Percentiles rank a stretch among this genome's conserved stretches.
phyloP scores from a whole-genome alignment of 2,113 vertebrate genomes.

The Anguilla japonica region DNA sequence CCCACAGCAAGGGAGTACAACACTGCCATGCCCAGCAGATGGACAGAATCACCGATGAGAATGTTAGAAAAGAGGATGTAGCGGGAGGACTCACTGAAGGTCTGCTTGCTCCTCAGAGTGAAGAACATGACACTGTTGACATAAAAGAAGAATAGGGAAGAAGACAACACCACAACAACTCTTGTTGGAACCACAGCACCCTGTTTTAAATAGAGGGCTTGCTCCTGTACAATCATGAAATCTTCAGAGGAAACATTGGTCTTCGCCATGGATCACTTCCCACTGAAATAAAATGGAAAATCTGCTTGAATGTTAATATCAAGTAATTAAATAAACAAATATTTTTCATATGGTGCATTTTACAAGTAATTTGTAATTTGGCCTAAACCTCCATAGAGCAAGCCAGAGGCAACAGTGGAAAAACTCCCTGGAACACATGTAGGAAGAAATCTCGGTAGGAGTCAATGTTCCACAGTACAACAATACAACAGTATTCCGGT shows the following conservation, averaged over 20 bases:
- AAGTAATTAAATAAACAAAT: too few relatives aligned
- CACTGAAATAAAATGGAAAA: not conserved
- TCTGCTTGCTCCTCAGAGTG: conserved; percentile 28
- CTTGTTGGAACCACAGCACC: not conserved
- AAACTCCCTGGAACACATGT: too few relatives aligned
- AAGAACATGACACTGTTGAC: conserved; percentile 32
- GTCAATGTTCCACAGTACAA: too few relatives aligned
- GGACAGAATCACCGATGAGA: conserved; percentile 49
- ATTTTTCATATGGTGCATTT: too few relatives aligned
- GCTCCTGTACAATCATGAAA: not conserved
- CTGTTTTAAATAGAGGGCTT: not conserved
- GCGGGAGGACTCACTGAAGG: conserved; percentile 38
- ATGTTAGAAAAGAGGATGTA: conserved; percentile 54
- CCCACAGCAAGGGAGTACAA: conserved; percentile 27
- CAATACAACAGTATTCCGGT: too few relatives aligned
- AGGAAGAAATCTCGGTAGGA: too few relatives aligned
- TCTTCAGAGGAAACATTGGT: not conserved
- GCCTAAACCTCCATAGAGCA: too few relatives aligned
- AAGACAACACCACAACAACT: not conserved
- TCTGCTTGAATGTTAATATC: not conserved
- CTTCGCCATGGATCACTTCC: not conserved
- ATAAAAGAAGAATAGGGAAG: conserved; percentile 5
- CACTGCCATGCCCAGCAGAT: conserved; percentile 33
- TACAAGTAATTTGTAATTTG: too few relatives aligned
- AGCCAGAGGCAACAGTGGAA: too few relatives aligned